Evolutionary conservation across 2,797 vertebrate species (phyloP), one percentile per base, ranked within the genome.

Genomic region (Gila robusta): DNA sequence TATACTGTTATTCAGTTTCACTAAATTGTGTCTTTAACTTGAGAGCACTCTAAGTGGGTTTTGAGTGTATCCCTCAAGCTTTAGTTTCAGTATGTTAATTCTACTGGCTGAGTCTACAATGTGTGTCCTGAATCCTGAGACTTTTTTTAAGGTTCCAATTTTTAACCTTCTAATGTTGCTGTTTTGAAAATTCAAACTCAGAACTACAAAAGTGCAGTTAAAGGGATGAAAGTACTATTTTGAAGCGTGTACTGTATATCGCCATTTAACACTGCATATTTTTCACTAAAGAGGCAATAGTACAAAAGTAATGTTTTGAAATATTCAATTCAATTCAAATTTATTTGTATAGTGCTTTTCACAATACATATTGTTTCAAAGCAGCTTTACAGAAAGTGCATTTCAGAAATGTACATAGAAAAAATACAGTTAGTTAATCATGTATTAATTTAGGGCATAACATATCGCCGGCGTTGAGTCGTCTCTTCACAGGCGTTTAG

Each of bases 21-120:
- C 64, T 41, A 84, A 70, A 84, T 67, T 77, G 32, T 84, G 23
- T 77, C 44, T 69, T 84, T 84, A 54, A 69, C 64, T 70, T 79
- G 47, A 79, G 49, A 84, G 83, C 49, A 44, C 64, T 44, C 32
- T 77, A 69, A 69, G 74, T 70, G n/a, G 74, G 62, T 54, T 84
- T 64, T 69, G 17, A 78, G 73, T 67, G 35, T 47, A 77, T 84
- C n/a, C 35, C 76, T 41, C 37, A 84, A 64, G 83, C 74, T 47
- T 84, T 44, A 79, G 83, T 78, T 84, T 84, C 73, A 78, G 82
- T 49, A 54, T 77, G 74, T 26, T 84, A 70, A 70, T 59, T 39
- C 54, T 35, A 79, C 9, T 6, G 64, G 6, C 16, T 21, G 4
- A 56, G 28, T 67, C 23, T 77, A 67, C 4, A 2, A 44, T 69